phyloP scores from a whole-genome alignment of 1,140 invertebrate genomes.

The Hyles euphorbiae region DNA sequence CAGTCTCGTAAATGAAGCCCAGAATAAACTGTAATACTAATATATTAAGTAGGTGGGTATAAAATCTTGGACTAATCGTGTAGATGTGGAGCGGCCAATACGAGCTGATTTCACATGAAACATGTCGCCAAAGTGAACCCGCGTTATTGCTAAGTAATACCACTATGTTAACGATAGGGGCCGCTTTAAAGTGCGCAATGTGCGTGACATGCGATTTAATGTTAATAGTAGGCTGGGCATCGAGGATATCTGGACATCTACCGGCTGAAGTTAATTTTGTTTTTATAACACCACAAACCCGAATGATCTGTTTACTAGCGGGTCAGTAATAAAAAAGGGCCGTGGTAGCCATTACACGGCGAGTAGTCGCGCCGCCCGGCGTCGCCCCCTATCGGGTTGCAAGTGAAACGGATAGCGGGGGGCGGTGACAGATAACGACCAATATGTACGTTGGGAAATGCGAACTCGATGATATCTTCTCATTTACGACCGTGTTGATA shows the following conservation, averaged over 20 bases:
- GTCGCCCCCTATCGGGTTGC: constrained; percentile 72
- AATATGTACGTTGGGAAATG: constrained; percentile 63
- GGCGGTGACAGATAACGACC: constrained; percentile 70
- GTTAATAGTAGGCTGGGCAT: constrained; percentile 44
- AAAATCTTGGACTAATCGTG: too few relatives aligned
- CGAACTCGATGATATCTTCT: constrained; percentile 58
- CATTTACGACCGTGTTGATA: constrained; percentile 4
- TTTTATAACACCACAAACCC: constrained; percentile 74
- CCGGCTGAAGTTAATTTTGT: constrained; percentile 70
- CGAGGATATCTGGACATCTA: constrained; percentile 61
- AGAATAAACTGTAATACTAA: too few relatives aligned
- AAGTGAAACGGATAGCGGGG: constrained; percentile 69
- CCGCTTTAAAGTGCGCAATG: constrained; percentile 36
- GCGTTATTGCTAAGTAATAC: not conserved
- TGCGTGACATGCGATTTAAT: constrained; percentile 43
- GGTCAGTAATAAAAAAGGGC: constrained; percentile 74
- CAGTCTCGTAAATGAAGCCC: too few relatives aligned
- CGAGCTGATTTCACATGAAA: too few relatives aligned
- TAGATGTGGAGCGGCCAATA: too few relatives aligned
- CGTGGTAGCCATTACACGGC: constrained; percentile 66
- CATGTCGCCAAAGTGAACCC: too few relatives aligned
- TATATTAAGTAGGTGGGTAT: too few relatives aligned
- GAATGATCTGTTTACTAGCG: constrained; percentile 75
- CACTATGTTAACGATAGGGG: constrained; percentile 9
- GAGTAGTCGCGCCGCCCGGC: constrained; percentile 56